Evolutionary conservation across 2,113 vertebrate genomes (phyloP).

Genomic region (Amphilophus citrinellus): DNA sequence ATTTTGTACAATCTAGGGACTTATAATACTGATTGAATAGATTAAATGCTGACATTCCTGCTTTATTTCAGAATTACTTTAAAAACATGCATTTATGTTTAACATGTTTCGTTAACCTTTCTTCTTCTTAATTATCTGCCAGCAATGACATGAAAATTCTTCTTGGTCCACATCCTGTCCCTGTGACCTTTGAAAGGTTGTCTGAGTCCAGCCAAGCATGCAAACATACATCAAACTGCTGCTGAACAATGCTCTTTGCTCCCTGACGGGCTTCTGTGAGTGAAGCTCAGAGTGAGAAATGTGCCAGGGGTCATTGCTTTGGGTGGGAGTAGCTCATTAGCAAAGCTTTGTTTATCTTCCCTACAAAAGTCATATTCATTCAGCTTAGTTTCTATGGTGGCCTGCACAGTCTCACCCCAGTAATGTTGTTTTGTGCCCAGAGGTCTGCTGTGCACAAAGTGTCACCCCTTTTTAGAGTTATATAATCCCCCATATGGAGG

Average conservation of each 20-base stretch:
- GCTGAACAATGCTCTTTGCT: not conserved
- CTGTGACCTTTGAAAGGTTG: not conserved
- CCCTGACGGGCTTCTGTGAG: not conserved
- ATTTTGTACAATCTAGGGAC: too few species aligned
- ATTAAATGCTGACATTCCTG: too few species aligned
- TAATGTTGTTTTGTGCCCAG: not conserved
- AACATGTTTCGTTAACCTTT: not conserved
- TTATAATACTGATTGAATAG: too few species aligned
- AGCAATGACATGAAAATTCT: not conserved
- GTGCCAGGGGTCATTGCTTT: not conserved
- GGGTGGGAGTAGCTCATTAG: not conserved
- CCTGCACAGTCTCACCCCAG: too few species aligned
- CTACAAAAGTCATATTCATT: too few species aligned
- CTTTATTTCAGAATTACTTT: not conserved
- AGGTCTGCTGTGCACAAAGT: too few species aligned
- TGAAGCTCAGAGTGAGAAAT: not conserved
- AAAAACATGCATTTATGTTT: not conserved
- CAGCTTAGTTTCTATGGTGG: too few species aligned
- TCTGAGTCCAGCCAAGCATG: not conserved
- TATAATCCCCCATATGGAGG: too few species aligned
- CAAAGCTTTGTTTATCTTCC: not conserved
- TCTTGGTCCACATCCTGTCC: not conserved
- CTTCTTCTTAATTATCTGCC: not conserved
- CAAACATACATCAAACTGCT: not conserved
- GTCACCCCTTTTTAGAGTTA: rapidly evolving